Evolutionary conservation across 2,797 vertebrate genomes (phyloP), one percentile per base, ranked within the genome.

Genomic region (Tragopan temminckii): DNA sequence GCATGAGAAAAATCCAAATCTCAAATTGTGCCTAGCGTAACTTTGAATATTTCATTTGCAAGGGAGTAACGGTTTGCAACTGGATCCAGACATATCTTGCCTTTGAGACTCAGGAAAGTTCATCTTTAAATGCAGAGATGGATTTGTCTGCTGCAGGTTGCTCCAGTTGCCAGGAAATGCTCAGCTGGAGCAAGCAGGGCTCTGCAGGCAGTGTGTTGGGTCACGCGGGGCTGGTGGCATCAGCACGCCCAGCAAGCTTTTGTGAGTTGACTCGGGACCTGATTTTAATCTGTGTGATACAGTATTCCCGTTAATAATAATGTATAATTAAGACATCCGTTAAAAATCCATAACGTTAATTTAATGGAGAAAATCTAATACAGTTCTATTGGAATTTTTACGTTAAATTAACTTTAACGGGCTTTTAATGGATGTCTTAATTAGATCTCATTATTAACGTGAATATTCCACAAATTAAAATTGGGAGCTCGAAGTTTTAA

Each of bases 321-420:
- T 62, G 96, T 97, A 97, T 98, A 98, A 98, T 98, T 98, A 98
- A 98, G 98, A 98, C 98, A 98, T 98, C 98, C 97, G 98, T 98
- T 98, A 98, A 98, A 98, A 98, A 98, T 98, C 98, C 98, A 98
- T 98, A 98, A 98, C 96, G 97, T 98, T 98, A 98, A 98, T 98
- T 98, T 98, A 98, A 98, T 98, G 98, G 98, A 97, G 97, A 98
- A 98, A 98, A 98, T 98, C 98, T 98, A 98, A 98, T 98, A 98
- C 98, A 97, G 96, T 97, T 98, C 98, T 98, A 98, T 98, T 98
- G 98, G 98, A 98, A 98, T 98, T 98, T 98, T 98, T 98, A 98
- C 98, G 98, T 98, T 98, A 98, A 98, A 98, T 98, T 98, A 98
- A 98, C 98, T 98, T 98, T 98, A 98, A 98, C 98, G 98, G 98